Evolutionary conservation across 2,113 vertebrate genomes (phyloP).

Genomic region (Murina feae): DNA sequence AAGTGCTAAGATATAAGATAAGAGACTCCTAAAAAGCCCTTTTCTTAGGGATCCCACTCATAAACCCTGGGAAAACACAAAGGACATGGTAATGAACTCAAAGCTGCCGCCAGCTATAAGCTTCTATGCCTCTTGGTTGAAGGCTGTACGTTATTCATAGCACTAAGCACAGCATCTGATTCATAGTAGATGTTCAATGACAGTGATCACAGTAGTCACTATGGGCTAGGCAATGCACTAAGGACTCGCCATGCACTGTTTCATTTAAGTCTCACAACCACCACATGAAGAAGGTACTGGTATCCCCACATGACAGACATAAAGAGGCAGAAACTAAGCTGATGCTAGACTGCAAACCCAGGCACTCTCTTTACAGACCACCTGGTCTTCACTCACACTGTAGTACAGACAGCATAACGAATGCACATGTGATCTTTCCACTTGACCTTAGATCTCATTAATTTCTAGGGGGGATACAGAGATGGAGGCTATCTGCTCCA

Average conservation of each 20-base stretch:
- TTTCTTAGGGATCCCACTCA: neutral
- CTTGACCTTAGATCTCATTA: neutral
- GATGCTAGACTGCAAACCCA: neutral
- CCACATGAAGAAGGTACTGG: neutral
- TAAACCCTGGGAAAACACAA: neutral
- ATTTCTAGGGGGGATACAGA: neutral
- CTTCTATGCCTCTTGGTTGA: neutral
- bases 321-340: neutral
- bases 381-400: neutral
- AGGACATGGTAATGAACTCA: neutral
- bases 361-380: neutral
- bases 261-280: neutral
- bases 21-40: neutral
- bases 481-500: neutral
- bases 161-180: neutral
- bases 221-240: no score
- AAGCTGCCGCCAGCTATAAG: neutral
- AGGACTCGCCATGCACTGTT: accelerated
- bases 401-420: accelerated
- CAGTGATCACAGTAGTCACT: neutral
- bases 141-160: neutral
- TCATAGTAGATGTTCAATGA: neutral
- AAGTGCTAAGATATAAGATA: neutral
- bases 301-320: neutral
- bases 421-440: no score